Evolutionary conservation across 2,888 invertebrate species (phyloP).

Genomic region (Zygogramma bicolorata): DNA sequence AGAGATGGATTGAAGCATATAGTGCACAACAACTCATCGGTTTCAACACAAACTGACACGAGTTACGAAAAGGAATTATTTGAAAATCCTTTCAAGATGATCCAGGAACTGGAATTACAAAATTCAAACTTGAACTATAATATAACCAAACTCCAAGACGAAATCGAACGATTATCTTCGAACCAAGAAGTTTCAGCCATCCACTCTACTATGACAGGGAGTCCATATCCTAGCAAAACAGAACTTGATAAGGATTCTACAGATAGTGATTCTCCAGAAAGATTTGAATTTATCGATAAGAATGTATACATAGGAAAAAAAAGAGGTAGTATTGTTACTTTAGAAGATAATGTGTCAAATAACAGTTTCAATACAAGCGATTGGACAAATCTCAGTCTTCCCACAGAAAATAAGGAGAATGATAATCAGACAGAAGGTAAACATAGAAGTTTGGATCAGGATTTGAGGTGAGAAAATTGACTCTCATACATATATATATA

Average conservation of each 20-base stretch:
- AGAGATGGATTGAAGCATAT: conserved; percentile 71
- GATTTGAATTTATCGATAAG: conserved; percentile 72
- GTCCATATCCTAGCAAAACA: not conserved
- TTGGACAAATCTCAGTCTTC: conserved; percentile 65
- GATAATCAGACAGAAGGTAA: conserved; percentile 30
- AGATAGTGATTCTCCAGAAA: conserved; percentile 72
- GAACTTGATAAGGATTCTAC: conserved; percentile 57
- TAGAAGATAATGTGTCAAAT: conserved; percentile 61
- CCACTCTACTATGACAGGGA: conserved; percentile 33
- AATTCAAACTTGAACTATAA: conserved; percentile 63
- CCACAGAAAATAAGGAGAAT: conserved; percentile 21
- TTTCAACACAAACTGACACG: conserved; percentile 67
- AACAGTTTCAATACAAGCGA: conserved; percentile 61
- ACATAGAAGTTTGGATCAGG: conserved; percentile 28
- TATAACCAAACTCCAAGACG: conserved; percentile 62
- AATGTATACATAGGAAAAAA: conserved; percentile 51
- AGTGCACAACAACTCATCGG: conserved; percentile 62
- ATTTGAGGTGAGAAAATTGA: conserved; percentile 21
- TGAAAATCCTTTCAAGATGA: conserved; percentile 59
- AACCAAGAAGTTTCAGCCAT: not conserved
- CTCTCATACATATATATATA: too few species aligned
- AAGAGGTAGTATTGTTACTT: conserved; percentile 51
- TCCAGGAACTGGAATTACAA: conserved; percentile 63
- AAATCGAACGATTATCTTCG: conserved; percentile 51
- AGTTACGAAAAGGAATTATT: conserved; percentile 57